Evolutionary conservation across 2,797 vertebrate genomes (phyloP).

Genomic region (Enteromius unitaeniatus): DNA sequence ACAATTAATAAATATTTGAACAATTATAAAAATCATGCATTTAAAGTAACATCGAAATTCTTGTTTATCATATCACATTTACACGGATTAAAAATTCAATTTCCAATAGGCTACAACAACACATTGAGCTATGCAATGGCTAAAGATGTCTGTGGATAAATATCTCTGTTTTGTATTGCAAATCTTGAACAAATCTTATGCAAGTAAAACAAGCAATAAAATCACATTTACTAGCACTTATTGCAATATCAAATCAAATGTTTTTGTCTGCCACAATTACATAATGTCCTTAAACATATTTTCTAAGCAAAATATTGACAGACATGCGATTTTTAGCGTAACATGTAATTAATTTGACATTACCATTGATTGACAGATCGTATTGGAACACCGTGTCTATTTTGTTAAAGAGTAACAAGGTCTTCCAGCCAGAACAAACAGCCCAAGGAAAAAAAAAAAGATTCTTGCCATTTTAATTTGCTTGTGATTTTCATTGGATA

Average conservation of each 20-base stretch:
- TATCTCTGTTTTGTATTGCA: neutral
- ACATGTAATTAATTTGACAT: neutral
- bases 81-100: neutral
- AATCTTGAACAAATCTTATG: neutral
- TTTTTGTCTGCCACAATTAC: neutral
- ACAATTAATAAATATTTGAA: neutral
- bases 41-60: neutral
- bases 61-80: neutral
- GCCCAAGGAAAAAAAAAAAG: neutral
- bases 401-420: neutral
- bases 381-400: neutral
- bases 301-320: neutral
- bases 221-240: neutral
- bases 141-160: neutral
- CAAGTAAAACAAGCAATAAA: neutral
- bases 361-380: neutral
- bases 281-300: neutral
- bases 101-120: neutral
- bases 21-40: neutral
- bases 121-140: neutral
- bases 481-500: slow-evolving; percentile 4
- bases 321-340: neutral
- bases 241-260: neutral
- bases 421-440: neutral
- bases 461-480: neutral